These are phyloP conservation scores for Cydia amplana DNA, from an alignment of 1,140 invertebrate genomes.

Conservation along the genomic window DNA sequence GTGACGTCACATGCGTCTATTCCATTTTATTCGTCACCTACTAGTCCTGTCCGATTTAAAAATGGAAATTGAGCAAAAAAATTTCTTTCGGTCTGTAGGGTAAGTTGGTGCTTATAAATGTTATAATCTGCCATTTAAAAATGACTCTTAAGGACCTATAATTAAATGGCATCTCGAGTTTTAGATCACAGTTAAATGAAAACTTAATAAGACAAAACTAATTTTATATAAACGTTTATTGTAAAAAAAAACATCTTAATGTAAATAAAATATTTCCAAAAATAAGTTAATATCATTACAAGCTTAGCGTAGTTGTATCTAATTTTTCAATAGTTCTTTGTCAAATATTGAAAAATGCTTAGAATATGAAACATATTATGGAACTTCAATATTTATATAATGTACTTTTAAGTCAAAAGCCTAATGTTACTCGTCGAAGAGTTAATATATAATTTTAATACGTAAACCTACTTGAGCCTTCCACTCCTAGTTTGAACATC, in stretches of 20 bases:
- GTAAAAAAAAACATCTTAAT: slow-evolving; percentile 3
- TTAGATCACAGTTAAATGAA: too few species aligned
- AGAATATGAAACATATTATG: too few species aligned
- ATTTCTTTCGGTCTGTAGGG: too few species aligned
- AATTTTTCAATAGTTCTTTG: not conserved
- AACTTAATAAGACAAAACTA: not conserved
- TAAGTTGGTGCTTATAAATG: too few species aligned
- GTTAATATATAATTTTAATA: slow-evolving; percentile 43
- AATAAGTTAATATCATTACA: slow-evolving; percentile 18
- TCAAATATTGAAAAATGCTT: slow-evolving; percentile 1
- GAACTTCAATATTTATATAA: too few species aligned
- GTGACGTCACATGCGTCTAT: too few species aligned
- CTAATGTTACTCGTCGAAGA: slow-evolving; percentile 8
- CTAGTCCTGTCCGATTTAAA: too few species aligned
- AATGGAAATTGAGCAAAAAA: too few species aligned
- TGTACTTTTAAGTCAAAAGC: not conserved
- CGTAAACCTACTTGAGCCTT: not conserved
- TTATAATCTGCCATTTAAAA: too few species aligned
- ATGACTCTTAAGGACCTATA: too few species aligned
- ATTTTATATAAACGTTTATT: slow-evolving; percentile 15
- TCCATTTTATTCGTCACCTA: too few species aligned
- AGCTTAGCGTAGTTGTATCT: slow-evolving; percentile 4
- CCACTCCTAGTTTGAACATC: not conserved
- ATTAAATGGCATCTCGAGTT: too few species aligned
- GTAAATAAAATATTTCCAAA: slow-evolving; percentile 10